Base-by-base conservation (phyloP, 2,797 vertebrate species). In the Phrynocephalus forsythii region DNA sequence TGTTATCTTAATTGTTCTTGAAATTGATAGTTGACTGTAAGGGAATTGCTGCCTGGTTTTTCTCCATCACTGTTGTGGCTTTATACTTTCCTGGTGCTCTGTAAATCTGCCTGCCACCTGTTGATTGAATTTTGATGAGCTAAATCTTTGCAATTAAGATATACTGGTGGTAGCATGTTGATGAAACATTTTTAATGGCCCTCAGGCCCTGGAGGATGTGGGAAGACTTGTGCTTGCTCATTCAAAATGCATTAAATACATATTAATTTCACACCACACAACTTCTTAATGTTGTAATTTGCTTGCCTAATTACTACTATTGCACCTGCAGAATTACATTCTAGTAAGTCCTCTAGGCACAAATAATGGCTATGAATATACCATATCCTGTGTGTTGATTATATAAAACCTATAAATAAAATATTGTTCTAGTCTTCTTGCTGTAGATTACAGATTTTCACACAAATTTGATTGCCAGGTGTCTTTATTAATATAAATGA, bases 201-300 rank as follows among this genome's bases (percentile, higher is more conserved):
- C n/a, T 84, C 13, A 69, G 48, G 77, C 56, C 50, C 50, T 87
- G 3, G 7, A 68, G 28, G 28, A 77, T 84, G 16, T 81, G 79
- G 10, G 15, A 30, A 44, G 16, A 33, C n/a, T 67, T 84, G 78
- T 75, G 50, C 68, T 77, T 84, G 9, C 66, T 63, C 38, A 50
- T 68, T 81, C 71, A 87, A 84, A 84, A 84, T 84, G 48, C 48
- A 89, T 89, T 89, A 82, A 78, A 85, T 71, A 69, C 52, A 66
- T 83, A 68, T 82, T 87, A 71, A 85, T 84, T 84, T 80, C 71
- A 71, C 33, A 80, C 60, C 77, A 76, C 22, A 38, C 38, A 66
- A 48, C 66, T 81, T 90, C 28, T 83, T 22, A 48, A 83, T 83
- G n/a, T 50, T 82, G 50, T 60, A 7, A 77, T 48, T 90, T 87